Conservation (phyloP, 1,140 invertebrate genomes). For the Formica exsecta region DNA sequence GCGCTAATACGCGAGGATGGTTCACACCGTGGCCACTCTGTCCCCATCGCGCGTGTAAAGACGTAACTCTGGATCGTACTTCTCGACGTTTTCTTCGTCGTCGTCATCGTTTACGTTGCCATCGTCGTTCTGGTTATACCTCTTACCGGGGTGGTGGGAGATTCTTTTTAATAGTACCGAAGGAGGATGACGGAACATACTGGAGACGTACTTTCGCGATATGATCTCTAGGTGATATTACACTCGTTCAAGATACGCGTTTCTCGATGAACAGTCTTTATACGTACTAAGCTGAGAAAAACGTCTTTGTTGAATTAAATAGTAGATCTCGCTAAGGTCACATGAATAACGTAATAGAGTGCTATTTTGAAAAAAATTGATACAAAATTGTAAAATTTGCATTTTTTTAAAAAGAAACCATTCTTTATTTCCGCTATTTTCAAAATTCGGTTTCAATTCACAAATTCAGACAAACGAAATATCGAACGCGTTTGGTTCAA, state of each 20-base stretch:
- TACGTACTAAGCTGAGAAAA: too few species aligned
- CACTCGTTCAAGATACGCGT: not conserved
- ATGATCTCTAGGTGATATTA: slow-evolving; percentile 66
- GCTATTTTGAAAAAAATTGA: not conserved
- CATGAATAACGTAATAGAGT: not conserved
- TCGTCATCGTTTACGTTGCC: not conserved
- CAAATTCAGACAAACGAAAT: slow-evolving; percentile 1
- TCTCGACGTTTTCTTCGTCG: slow-evolving; percentile 3
- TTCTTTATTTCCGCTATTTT: not conserved
- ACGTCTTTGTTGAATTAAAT: not conserved
- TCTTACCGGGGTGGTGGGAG: slow-evolving; percentile 37
- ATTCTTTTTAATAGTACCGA: slow-evolving; percentile 73
- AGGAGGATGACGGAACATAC: slow-evolving; percentile 48
- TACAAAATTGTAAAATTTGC: not conserved
- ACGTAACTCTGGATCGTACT: slow-evolving; percentile 70
- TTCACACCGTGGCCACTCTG: slow-evolving; percentile 73
- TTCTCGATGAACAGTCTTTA: not conserved
- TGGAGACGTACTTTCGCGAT: slow-evolving; percentile 27
- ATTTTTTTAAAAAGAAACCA: not conserved
- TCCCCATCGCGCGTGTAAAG: slow-evolving; percentile 80
- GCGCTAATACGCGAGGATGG: slow-evolving; percentile 79
- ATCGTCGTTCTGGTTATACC: slow-evolving; percentile 22
- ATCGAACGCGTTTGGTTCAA: slow-evolving; percentile 3
- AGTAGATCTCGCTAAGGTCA: not conserved
- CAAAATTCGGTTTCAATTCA: not conserved